Conservation (phyloP, 2,797 vertebrate genomes). For the Sebastes variabilis region DNA sequence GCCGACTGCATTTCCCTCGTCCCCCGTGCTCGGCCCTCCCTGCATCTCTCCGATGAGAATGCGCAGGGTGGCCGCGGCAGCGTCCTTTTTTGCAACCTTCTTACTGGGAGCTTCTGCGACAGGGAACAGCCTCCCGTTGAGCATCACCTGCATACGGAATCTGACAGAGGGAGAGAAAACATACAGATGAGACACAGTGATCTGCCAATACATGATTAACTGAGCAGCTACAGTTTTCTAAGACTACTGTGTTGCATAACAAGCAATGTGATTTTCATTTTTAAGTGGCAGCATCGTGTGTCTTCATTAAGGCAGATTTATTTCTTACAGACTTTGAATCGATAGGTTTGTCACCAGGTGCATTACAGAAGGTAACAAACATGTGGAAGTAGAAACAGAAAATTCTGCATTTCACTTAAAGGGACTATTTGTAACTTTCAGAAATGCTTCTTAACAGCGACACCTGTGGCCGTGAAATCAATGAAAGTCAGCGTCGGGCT, state of each 20-base stretch:
- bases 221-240: neutral
- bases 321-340: neutral
- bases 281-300: neutral
- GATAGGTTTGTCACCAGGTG: neutral
- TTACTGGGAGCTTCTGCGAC: conserved; percentile 94
- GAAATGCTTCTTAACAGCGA: too few species aligned
- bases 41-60: conserved; percentile 86
- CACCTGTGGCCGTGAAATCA: too few species aligned
- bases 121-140: conserved; percentile 89
- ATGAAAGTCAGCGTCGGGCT: too few species aligned
- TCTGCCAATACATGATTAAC: neutral
- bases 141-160: conserved; percentile 95
- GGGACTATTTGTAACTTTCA: too few species aligned
- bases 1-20: conserved; percentile 48
- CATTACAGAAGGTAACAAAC: neutral
- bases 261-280: neutral
- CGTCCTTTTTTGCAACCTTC: conserved; percentile 95
- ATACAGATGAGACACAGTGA: neutral
- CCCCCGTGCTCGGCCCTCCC: conserved; percentile 56
- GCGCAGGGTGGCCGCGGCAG: conserved; percentile 88
- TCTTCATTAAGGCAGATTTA: conserved; percentile 14
- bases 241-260: neutral
- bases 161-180: conserved; percentile 67
- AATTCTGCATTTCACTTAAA: neutral
- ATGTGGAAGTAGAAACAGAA: neutral